Base-by-base conservation (phyloP, 2,113 vertebrate genomes). In the Panthera tigris region DNA sequence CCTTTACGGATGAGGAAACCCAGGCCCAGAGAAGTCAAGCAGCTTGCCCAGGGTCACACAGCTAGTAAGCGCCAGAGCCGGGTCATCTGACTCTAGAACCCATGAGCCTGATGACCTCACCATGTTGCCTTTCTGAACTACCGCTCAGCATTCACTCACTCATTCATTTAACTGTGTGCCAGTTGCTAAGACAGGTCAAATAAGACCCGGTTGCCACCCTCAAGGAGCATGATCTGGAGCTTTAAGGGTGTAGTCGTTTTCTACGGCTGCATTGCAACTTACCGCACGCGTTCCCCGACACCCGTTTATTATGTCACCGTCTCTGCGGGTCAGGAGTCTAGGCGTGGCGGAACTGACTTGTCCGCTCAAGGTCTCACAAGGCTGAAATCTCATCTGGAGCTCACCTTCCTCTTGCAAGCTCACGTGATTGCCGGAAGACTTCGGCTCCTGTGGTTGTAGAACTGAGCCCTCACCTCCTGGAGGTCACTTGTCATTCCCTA, bases 31-130 rank as follows among this genome's bases (percentile, higher is more conserved):
- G 50, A 33, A 10, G 78, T 74, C 63, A 84, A 52, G 36, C 36
- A n/a, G 31, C 68, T 61, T 39, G 1, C 48, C 57, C 19, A 18
- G 57, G 69, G 68, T 91, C 86, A 74, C 76, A 61, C 36, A 79
- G 52, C 88, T 74, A 57, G 45, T 18, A 41, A 29, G 29, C 55
- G 23, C 14, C 55, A 80, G 31, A 27, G 18, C 7, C 7, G 25
- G 57, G 39, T 63, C 13, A 7, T 41, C 48, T 69, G 48, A 11
- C 23, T 61, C 19, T 36, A 69, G 91, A 48, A 29, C 48, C 79
- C 57, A 4, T 0, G 19, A 3, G 61, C 10, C 36, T 19, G 27
- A 11, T 14, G 4, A 0, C 1, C 50, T 50, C 29, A 13, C 14
- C 3, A 1, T 39, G 12, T 16, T 57, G 23, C 45, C n/a, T 76